phyloP scores from a whole-genome alignment of 2,797 vertebrate genomes.

The Gallinago solitaria region DNA sequence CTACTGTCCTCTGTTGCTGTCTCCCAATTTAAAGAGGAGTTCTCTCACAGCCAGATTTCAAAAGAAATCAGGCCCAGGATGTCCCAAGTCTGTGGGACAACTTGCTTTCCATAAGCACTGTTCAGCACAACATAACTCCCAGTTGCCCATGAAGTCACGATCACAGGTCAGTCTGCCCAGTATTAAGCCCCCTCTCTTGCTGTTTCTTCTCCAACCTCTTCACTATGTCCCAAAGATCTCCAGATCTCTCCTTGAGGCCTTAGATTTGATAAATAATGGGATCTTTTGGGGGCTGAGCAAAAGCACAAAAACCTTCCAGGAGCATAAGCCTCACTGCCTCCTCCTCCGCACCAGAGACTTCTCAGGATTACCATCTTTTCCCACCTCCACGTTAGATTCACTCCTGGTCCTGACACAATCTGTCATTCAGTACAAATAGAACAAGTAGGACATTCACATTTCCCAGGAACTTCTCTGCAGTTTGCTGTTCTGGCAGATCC shows the following conservation, averaged over 20 bases:
- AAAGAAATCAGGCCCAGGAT: background rate
- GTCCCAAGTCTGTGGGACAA: background rate
- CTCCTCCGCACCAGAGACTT: background rate
- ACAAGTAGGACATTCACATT: rapidly evolving
- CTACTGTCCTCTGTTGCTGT: background rate
- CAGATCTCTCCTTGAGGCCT: background rate
- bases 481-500: background rate
- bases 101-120: background rate
- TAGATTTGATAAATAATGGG: background rate
- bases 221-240: background rate
- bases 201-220: background rate
- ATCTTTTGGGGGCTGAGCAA: background rate
- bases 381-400: background rate
- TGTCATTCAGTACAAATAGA: background rate
- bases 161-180: background rate
- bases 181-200: background rate
- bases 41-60: background rate
- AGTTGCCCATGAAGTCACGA: background rate
- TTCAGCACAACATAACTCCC: background rate
- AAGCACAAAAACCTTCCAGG: background rate
- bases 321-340: background rate
- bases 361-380: background rate
- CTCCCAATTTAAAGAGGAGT: no score
- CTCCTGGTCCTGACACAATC: background rate
- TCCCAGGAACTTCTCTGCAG: background rate